Evolutionary conservation across 2,888 invertebrate genomes (phyloP).

Genomic region (Odontomyia ornata): DNA sequence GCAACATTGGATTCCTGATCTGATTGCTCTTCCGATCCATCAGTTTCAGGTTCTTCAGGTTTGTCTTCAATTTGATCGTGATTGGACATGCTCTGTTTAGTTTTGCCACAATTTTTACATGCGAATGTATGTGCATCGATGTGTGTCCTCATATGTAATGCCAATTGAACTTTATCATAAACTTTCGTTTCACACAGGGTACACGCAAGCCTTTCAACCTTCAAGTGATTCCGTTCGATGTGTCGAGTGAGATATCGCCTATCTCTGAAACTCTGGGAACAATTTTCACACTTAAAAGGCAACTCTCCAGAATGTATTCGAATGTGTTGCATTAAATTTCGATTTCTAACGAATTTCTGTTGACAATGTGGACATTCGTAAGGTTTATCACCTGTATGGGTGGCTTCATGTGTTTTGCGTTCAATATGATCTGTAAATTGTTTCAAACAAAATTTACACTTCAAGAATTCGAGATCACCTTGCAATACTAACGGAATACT

Average conservation of each 20-base stretch:
- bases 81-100: not conserved
- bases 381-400: slow-evolving; percentile 28
- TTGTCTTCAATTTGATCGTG: not conserved
- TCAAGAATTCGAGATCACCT: slow-evolving; percentile 50
- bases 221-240: not conserved
- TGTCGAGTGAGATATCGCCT: not conserved
- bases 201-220: slow-evolving; percentile 44
- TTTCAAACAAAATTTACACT: slow-evolving; percentile 52
- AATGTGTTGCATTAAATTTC: slow-evolving; percentile 26
- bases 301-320: slow-evolving; percentile 33
- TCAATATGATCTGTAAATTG: slow-evolving; percentile 16
- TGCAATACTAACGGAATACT: not conserved
- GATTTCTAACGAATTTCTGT: slow-evolving; percentile 18
- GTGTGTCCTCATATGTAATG: not conserved
- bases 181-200: slow-evolving; percentile 46
- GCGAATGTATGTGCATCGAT: slow-evolving; percentile 24
- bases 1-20: not conserved
- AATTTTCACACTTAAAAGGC: slow-evolving; percentile 10
- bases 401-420: slow-evolving; percentile 33
- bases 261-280: slow-evolving; percentile 2
- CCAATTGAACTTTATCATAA: not conserved
- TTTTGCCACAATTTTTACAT: not conserved
- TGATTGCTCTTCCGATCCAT: not conserved
- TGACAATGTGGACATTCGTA: slow-evolving; percentile 32
- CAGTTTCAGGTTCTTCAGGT: not conserved